Base-by-base conservation (phyloP, 2,888 invertebrate species). In the Parelbella ahira region DNA sequence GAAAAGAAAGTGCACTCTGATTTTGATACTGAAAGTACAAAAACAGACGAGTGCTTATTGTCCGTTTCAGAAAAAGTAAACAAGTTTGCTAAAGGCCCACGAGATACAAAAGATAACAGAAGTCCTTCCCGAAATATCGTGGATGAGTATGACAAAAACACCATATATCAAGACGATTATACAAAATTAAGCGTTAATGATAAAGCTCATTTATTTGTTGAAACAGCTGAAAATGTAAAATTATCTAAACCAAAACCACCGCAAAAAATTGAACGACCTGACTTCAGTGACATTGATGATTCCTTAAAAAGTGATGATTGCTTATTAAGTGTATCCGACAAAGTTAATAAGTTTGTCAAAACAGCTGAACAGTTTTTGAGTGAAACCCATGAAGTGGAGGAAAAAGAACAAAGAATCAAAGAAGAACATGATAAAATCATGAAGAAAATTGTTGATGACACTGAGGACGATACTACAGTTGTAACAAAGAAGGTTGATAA, bases 1-100 rank as follows among this genome's bases (percentile, higher is more conserved):
- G 81, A 84, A 61, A 71, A 29, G 44, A 60, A 52, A 54, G 71
- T 87, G 36, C 88, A 89, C 56, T 88, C 90, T 2, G 89, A 89
- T 29, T 82, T 86, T 30, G 80, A 84, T 20, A 81, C 90, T 43
- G 78, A 87, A 12, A 77, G 78, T 46, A 61, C 89, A 21, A 79
- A 78, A 63, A 75, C 87, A 15, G 92, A 92, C 53, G 91, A 92
- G 53, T 91, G 91, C 53, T 69, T 92, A 7, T 53, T 93, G 12
- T 91, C 91, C 33, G 92, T 93, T 4, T 91, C 92, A 23, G 91
- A 92, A 60, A 93, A 93, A 67, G 92, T 93, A 0, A 88, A 87
- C 18, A 92, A 91, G 55, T 93, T 92, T 62, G 90, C 90, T n/a
- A 91, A 78, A 53, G 77, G 73, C 1, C 65, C 74, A 6, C 58